phyloP scores from a whole-genome alignment of 2,888 invertebrate genomes.

The Cryptus armator region DNA sequence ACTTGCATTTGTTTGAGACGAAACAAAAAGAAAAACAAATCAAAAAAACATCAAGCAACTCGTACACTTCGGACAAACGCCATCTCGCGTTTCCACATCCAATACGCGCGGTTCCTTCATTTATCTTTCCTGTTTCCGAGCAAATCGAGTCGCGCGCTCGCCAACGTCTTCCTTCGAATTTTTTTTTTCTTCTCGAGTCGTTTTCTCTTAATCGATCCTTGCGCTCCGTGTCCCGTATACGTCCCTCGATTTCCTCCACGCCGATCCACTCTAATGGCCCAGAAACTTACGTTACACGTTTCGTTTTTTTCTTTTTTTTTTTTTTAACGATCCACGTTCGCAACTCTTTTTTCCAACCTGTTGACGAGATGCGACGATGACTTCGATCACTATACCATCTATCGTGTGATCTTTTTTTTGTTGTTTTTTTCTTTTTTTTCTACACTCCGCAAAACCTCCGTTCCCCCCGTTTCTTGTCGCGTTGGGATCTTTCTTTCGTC shows the following conservation, averaged over 20 bases:
- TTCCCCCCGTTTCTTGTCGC: constrained; percentile 34
- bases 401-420: constrained; percentile 8
- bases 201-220: constrained; percentile 29
- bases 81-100: constrained; percentile 23
- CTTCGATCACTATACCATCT: constrained; percentile 13
- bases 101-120: constrained; percentile 33
- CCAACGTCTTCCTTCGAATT: constrained; percentile 38
- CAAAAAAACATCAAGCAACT: constrained; percentile 23
- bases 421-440: constrained; percentile 19
- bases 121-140: constrained; percentile 45
- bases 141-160: constrained; percentile 24
- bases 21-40: not conserved
- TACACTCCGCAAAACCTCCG: constrained; percentile 9
- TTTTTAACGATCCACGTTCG: not conserved
- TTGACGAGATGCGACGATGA: constrained; percentile 26
- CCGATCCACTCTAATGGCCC: constrained; percentile 41
- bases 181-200: constrained; percentile 28
- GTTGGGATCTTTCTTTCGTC: constrained; percentile 8
- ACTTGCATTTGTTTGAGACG: constrained; percentile 17
- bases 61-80: constrained; percentile 38
- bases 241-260: not conserved
- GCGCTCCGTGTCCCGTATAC: constrained; percentile 27
- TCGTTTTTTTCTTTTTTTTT: not conserved
- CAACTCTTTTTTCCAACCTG: constrained; percentile 41
- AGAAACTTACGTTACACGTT: constrained; percentile 50